Base-by-base conservation (phyloP, 2,797 vertebrate genomes). In the Craterocephalus amniculus region DNA sequence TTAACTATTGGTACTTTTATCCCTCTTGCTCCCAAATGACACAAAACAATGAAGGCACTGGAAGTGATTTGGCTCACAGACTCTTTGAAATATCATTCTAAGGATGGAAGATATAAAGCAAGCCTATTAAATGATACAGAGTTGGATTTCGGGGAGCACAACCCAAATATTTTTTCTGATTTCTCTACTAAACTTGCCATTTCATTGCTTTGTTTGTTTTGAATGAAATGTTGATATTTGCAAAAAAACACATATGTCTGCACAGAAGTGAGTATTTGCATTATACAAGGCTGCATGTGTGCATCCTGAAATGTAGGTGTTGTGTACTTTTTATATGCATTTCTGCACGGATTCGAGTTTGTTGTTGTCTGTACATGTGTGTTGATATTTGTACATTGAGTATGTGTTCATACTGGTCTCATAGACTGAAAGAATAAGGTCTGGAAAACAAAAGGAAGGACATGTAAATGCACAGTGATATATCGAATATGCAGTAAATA, bases 11-110 rank as follows among this genome's bases (percentile, higher is more conserved):
- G 63, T 86, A 89, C 69, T 82, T 89, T 87, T 73, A 78, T 81
- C n/a, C n/a, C n/a, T n/a, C n/a, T n/a, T n/a, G n/a, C n/a, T n/a
- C 36, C 12, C 2, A 38, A 40, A 20, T 0, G 20, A 18, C 5
- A 43, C 67, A 91, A 87, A 85, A 81, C 76, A 77, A 84, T 79
- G 78, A 90, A 93, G 91, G 92, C 93, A 94, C 93, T 95, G 93
- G 93, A 95, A 92, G 82, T 88, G 78, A 89, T 84, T 87, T 89
- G 87, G 87, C 82, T 91, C 86, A 84, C 73, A 78, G 70, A 64
- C 57, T 87, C 65, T 81, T 74, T 65, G 73, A 18, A 83, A 58
- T 75, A 58, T 86, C 34, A 64, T 67, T 74, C 77, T 54, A 14
- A 77, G 24, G 64, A 74, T n/a, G 70, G 63, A 73, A 65, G 31